Evolutionary conservation across 2,113 vertebrate genomes (phyloP).

Genomic region (Macquaria australasica): DNA sequence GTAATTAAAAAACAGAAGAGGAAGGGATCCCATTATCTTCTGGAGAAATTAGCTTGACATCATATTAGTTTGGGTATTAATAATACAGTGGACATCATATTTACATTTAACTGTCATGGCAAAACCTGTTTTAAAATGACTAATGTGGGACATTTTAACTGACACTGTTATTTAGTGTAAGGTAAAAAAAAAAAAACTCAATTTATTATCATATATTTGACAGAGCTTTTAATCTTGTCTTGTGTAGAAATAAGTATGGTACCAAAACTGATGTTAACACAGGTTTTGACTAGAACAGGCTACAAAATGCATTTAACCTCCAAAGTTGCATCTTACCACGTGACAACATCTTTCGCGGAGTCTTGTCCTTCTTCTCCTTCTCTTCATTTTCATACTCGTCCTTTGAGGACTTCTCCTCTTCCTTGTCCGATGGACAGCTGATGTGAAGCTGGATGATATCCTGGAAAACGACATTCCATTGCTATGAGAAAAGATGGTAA

Average conservation of each 20-base stretch:
- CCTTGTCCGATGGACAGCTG: slow-evolving; percentile 98
- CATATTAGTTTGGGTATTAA: slow-evolving; percentile 21
- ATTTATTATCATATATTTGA: not conserved
- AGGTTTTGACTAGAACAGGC: not conserved
- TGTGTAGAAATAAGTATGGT: not conserved
- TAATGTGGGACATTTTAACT: not conserved
- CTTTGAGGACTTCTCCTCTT: slow-evolving; percentile 95
- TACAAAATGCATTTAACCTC: not conserved
- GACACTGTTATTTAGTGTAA: not conserved
- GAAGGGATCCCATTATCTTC: slow-evolving; percentile 34
- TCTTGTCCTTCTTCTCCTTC: slow-evolving; percentile 95
- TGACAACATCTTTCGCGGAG: slow-evolving; percentile 95
- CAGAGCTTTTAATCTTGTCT: not conserved
- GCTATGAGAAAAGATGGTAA: slow-evolving; percentile 17
- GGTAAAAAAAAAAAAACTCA: not conserved
- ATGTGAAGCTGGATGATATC: slow-evolving; percentile 98
- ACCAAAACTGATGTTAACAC: not conserved
- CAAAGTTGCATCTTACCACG: slow-evolving; percentile 86
- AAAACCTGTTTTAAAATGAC: not conserved
- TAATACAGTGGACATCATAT: slow-evolving; percentile 7
- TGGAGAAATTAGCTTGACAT: slow-evolving; percentile 32
- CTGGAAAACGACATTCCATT: slow-evolving; percentile 75
- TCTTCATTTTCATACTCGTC: slow-evolving; percentile 97
- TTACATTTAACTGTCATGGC: not conserved
- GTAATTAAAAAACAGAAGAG: slow-evolving; percentile 41